Base-by-base conservation (phyloP, 2,888 invertebrate species). In the Sphinx pinastri region DNA sequence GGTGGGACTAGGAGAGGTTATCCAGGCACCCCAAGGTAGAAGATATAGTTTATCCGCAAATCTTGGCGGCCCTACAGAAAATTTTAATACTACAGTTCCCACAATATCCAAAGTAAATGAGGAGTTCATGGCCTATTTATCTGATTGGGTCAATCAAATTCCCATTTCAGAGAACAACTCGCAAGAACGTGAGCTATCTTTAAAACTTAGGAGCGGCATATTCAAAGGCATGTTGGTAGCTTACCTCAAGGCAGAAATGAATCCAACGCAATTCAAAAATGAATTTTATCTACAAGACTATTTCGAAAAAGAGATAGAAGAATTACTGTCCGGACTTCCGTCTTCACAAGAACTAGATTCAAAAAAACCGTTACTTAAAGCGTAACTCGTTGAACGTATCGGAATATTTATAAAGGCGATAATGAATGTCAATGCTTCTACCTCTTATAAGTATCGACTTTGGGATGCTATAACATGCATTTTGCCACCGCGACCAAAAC, bases 261-360 rank as follows among this genome's bases (percentile, higher is more conserved):
- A 88, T 54, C 87, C 86, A 1, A 77, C 74, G 2, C 77, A 78
- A 51, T 78, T 83, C 69, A 57, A 75, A 10, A 86, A 91, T 70
- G 77, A 79, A 6, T 86, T 87, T 74, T 81, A 84, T 69, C 89
- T 83, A 67, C 84, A 89, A 78, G 88, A 90, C 70, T 73, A 83
- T 4, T 79, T 93, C 38, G 89, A 88, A 60, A 83, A 89, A 55
- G 91, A 91, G 72, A 76, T 92, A 14, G 92, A 90, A 74, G 80
- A 81, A 13, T 74, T 93, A 58, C 71, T 93, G 5, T 74, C 79
- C 68, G 73, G 73, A 45, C 75, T 92, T 66, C 89, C 91, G 13
- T 81, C 87, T 73, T 80, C 84, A 8, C 60, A 75, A 38, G 87
- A 88, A 66, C 74, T 93, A 10, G 70, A 71, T 8, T 68, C 74